Evolutionary conservation across 2,888 invertebrate species (phyloP).

Genomic region (Eristalis pertinax): DNA sequence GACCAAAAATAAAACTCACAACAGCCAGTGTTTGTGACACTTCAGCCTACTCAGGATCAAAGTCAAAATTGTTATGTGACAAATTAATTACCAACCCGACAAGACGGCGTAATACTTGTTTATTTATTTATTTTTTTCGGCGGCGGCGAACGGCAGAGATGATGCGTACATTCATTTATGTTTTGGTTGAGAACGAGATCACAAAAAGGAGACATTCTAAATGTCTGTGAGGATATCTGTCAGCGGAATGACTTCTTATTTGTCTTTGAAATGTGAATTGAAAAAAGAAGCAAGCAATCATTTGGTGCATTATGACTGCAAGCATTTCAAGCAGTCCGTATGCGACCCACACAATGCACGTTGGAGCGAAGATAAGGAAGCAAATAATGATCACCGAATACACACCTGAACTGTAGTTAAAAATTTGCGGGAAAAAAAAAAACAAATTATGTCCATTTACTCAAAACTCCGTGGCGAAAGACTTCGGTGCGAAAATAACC

Average conservation of each 20-base stretch:
- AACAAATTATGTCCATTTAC: not conserved
- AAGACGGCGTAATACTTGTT: slow-evolving; percentile 49
- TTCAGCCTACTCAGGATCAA: slow-evolving; percentile 60
- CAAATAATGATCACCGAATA: no score
- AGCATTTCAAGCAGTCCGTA: not conserved
- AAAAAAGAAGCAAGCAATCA: not conserved
- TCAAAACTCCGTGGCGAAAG: not conserved
- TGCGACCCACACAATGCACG: not conserved
- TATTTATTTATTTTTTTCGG: slow-evolving; percentile 46
- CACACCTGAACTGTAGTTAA: not conserved
- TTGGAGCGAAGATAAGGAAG: not conserved
- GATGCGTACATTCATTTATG: not conserved
- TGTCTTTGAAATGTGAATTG: not conserved
- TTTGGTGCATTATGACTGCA: not conserved
- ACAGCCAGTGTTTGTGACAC: slow-evolving; percentile 56
- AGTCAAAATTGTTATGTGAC: slow-evolving; percentile 69
- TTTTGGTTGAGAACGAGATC: slow-evolving; percentile 15
- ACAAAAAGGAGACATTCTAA: slow-evolving; percentile 1
- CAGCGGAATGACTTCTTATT: not conserved
- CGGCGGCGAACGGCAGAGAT: not conserved
- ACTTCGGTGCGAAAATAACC: slow-evolving; percentile 43
- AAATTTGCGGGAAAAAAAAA: no score
- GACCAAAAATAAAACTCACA: slow-evolving; percentile 57
- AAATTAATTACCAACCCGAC: slow-evolving; percentile 66
- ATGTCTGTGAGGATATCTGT: slow-evolving; percentile 17